Evolutionary conservation across 2,797 vertebrate species (phyloP).

Genomic region (Enteromius paludinosus): DNA sequence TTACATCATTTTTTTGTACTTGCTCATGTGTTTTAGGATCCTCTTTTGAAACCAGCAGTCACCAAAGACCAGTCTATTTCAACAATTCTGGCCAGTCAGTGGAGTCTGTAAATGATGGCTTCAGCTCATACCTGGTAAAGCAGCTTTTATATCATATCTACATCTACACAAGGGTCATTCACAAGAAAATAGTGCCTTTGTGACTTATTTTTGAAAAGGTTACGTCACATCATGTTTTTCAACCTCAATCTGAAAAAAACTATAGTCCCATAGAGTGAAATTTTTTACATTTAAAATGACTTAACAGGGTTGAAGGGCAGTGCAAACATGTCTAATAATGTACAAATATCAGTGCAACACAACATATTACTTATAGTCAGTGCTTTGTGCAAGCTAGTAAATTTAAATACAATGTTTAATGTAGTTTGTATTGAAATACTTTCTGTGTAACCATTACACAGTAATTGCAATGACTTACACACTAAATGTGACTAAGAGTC

Average conservation of each 20-base stretch:
- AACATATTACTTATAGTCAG: background rate
- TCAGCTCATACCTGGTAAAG: slow-evolving; percentile 91
- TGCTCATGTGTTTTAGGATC: slow-evolving; percentile 79
- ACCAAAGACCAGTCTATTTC: slow-evolving; percentile 83
- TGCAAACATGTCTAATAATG: background rate
- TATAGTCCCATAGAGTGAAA: background rate
- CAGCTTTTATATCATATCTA: slow-evolving; percentile 12
- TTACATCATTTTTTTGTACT: background rate
- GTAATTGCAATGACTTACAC: slow-evolving; percentile 1
- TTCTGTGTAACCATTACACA: background rate
- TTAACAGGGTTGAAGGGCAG: background rate
- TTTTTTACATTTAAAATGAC: background rate
- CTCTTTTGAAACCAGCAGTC: slow-evolving; percentile 93
- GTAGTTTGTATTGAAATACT: background rate
- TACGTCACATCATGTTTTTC: background rate
- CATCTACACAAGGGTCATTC: background rate
- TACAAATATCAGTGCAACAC: background rate
- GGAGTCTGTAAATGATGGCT: slow-evolving; percentile 89
- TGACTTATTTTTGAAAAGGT: background rate
- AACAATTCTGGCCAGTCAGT: slow-evolving; percentile 83
- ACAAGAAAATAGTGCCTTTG: background rate
- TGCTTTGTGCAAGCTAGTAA: background rate
- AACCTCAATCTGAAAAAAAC: background rate
- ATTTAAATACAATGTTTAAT: background rate
- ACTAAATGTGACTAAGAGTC: background rate